Evolutionary conservation across 2,113 vertebrate species (phyloP), one percentile per base, ranked within the genome.

Genomic region (Anguilla japonica): DNA sequence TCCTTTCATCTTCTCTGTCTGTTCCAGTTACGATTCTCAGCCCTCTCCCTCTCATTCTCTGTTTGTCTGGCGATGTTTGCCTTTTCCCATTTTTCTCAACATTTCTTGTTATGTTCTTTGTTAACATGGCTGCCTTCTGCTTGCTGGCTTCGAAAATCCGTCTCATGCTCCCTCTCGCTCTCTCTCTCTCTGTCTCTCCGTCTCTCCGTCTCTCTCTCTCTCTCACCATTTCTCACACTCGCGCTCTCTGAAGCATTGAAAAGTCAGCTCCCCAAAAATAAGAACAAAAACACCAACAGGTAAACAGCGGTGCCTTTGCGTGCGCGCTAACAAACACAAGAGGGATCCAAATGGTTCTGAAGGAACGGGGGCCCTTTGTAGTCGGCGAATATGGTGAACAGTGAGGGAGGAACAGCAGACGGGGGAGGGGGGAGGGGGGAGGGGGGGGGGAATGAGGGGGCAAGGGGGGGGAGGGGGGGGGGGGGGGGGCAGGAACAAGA

Each of bases 331-430:
- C 34, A 56, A 82, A 84, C 79, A 81, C 83, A 67, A 34, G 81
- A 75, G 60, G 71, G 34, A 56, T 86, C 18, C 20, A 81, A 26
- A 34, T 8, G 60, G 18, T 57, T 88, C 39, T 83, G 80, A 41
- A 78, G 81, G 46, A 81, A 79, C 57, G n/a, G 50, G 46, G 3
- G 40, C 20, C 22, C 46, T 88, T 84, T 88, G 84, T 88, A 29
- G 79, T 50, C 5, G 2, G 40, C 40, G 57, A 41, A 82, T 5
- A 67, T 82, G 46, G 43, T n/a, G 57, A 82, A 53, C 56, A 46
- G 53, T 46, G 34, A 22, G 15, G 22, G 41, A 81, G 67, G 15
- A 41, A 2, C 1, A 40, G 41, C 16, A 78, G 13, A 11, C 39
- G 13, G 79, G 50, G 3, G 22, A 34, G 40, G 1, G 26, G 57